These are phyloP conservation scores for Plebejus argus DNA, from an alignment of 2,888 invertebrate genomes.

Conservation along the genomic window DNA sequence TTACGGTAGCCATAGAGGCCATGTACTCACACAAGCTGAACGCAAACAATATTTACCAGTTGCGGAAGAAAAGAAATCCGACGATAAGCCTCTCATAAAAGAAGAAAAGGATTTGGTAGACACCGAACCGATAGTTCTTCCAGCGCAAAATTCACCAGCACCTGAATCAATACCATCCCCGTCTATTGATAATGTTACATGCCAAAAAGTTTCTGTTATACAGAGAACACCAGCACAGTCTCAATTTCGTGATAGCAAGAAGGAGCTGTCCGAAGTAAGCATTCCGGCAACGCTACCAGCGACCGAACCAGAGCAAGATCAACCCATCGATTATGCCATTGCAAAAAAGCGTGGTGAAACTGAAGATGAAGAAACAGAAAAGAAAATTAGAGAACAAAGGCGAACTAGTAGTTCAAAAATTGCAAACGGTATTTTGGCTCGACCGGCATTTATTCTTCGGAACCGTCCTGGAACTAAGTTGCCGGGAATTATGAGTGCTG, in stretches of 20 bases:
- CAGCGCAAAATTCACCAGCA: slow-evolving; percentile 71
- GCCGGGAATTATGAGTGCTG: slow-evolving; percentile 85
- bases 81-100: slow-evolving; percentile 78
- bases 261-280: slow-evolving; percentile 72
- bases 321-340: slow-evolving; percentile 93
- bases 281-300: slow-evolving; percentile 75
- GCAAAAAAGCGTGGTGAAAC: slow-evolving; percentile 88
- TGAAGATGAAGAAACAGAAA: slow-evolving; percentile 85
- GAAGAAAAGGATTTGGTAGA: slow-evolving; percentile 85
- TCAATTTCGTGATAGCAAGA: slow-evolving; percentile 72
- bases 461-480: slow-evolving; percentile 80
- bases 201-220: slow-evolving; percentile 88
- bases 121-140: slow-evolving; percentile 82
- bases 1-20: slow-evolving; percentile 87
- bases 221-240: slow-evolving; percentile 87
- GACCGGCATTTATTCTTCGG: slow-evolving; percentile 79
- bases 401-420: slow-evolving; percentile 85
- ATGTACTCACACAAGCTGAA: slow-evolving; percentile 90
- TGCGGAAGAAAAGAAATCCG: slow-evolving; percentile 78
- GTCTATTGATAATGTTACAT: slow-evolving; percentile 84
- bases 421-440: slow-evolving; percentile 77
- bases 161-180: slow-evolving; percentile 82
- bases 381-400: slow-evolving; percentile 84
- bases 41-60: slow-evolving; percentile 88
- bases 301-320: slow-evolving; percentile 88